Base-by-base conservation (phyloP, 2,797 vertebrate genomes). In the Menidia menidia region DNA sequence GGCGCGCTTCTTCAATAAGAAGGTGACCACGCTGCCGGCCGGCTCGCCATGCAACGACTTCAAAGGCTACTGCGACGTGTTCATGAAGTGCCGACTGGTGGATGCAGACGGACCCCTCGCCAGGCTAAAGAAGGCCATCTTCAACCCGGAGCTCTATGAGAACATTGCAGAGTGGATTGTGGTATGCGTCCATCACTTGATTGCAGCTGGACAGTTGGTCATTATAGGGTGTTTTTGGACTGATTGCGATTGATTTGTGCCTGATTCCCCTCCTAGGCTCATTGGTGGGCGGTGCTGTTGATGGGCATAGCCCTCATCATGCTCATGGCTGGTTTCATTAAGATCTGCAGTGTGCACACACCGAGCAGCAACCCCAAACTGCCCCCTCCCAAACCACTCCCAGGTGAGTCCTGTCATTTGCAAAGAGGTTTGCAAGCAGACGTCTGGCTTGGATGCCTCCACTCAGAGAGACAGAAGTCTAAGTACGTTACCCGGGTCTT, bases 121-220 rank as follows among this genome's bases (percentile, higher is more conserved):
- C 67, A 93, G 98, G 61, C 91, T 99, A 80, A 99, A 99, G 94
- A 99, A 99, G 90, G 98, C 98, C 58, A 99, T 99, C 91, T 99
- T 99, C 89, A 99, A 99, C 89, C 97, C 97, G 0, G 95, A 99
- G 81, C 95, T 99, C 0, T 99, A 99, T 84, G 98, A 99, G 94
- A 99, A 99, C 90, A 99, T 99, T 53, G 98, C 98, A 0, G 97
- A 98, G 88, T 99, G 98, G 98, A 99, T 99, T 70, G 97, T 98
- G 95, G 98, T 96, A 93, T 56, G 96, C 95, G 4, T 61, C 15
- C 0, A 7, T 51, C 18, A 32, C 54, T 6, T 19, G 35, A 44
- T n/a, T 52, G 30, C 11, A 3, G 44, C 6, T 39, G 18, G 1
- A 44, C 0, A 6, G 6, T 47, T 18, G 2, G 0, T 42, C 48